phyloP scores from a whole-genome alignment of 1,140 invertebrate genomes.

The Whitmania pigra region DNA sequence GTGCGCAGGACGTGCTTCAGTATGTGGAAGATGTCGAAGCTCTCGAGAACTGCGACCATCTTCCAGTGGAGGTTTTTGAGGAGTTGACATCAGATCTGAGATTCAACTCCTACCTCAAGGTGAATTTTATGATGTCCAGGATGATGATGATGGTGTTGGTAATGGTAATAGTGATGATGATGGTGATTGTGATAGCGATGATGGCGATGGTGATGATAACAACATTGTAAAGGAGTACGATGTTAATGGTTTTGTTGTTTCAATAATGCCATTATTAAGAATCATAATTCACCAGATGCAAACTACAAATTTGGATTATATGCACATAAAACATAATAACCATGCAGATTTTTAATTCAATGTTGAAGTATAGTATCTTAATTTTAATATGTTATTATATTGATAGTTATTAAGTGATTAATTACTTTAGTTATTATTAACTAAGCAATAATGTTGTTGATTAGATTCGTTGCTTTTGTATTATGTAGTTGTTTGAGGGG shows the following conservation, averaged over 20 bases:
- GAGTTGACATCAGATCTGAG: not conserved
- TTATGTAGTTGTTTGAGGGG: too few species aligned
- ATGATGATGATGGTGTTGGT: not conserved
- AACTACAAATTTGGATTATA: too few species aligned
- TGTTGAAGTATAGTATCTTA: too few species aligned
- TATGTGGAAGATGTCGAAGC: not conserved
- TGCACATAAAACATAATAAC: too few species aligned
- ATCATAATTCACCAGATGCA: too few species aligned
- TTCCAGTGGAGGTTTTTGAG: not conserved
- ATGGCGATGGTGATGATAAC: not conserved
- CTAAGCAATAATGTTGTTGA: too few species aligned
- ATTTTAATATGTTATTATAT: too few species aligned
- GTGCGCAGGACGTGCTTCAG: not conserved
- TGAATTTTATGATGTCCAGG: not conserved
- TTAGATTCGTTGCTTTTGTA: too few species aligned
- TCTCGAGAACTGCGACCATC: constrained; percentile 2
- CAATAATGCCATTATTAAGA: not conserved
- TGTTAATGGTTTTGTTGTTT: not conserved
- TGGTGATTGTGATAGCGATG: not conserved
- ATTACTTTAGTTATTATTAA: too few species aligned
- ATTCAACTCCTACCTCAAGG: constrained; percentile 2
- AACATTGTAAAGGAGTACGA: not conserved
- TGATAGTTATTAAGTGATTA: too few species aligned
- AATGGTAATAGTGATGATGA: not conserved
- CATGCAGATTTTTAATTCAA: too few species aligned